Evolutionary conservation across 1,140 invertebrate genomes (phyloP), one percentile per base, ranked within the genome.

Genomic region (Cardiocondyla obscurior): DNA sequence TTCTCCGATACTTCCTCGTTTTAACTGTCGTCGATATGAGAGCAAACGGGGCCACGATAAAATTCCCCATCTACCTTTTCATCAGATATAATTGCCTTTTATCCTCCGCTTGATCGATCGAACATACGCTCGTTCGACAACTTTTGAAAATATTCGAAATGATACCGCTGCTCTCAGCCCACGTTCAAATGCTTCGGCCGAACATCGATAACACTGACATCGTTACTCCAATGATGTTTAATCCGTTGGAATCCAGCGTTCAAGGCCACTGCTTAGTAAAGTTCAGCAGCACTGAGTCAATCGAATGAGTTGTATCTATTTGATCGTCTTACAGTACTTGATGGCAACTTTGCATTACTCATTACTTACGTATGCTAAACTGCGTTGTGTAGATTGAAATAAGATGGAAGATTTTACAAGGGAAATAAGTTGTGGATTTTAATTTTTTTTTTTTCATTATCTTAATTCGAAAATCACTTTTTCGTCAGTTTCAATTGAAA

Each of bases 1-100:
- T 81, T 86, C 70, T 86, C n/a, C n/a, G 57, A 74, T 81, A 84
- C 81, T 86, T 88, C 81, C 84, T 88, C 69, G 57, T 88, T 86
- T 86, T n/a, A n/a, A 69, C 69, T 62, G 44, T 82, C 22, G 33
- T 36, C 25, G 44, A 19, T 28, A 22, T 7, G 53, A 46, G 22
- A 58, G 44, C 51, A 65, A 49, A 73, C 25, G 62, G 39, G 60
- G 58, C 58, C n/a, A 58, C 39, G 55, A 62, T 67, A 77, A 62
- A 76, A 82, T 42, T 12, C 49, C 72, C 51, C 42, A 39, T 81
- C 60, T 76, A 42, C 49, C 49, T 79, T 76, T 57, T 58, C 28
- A 84, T 73, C 57, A 46, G 30, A 76, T 83, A 76, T 87, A 88
- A 88, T 88, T 88, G 86, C 86, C 82, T 84, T 70, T 73, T 65